These are phyloP conservation scores for Serranus cabrilla DNA, from an alignment of 2,797 vertebrate genomes.

Conservation along the genomic window DNA sequence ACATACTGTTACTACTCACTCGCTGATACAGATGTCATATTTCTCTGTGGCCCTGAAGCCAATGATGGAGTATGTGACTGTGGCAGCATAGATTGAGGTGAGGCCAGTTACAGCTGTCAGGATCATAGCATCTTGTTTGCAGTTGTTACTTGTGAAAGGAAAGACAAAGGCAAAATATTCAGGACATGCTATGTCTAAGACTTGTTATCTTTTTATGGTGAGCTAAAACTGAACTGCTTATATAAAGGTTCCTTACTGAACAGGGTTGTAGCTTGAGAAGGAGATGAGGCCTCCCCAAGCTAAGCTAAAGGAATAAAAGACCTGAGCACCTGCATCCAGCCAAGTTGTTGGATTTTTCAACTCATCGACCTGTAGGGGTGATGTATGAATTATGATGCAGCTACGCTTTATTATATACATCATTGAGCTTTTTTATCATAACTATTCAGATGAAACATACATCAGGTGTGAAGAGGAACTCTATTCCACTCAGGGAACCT, in stretches of 20 bases:
- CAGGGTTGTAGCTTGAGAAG: slow-evolving; percentile 98
- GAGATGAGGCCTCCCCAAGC: slow-evolving; percentile 97
- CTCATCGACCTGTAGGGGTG: slow-evolving; percentile 85
- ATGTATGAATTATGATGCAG: background rate
- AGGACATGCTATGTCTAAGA: no score
- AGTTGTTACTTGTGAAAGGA: slow-evolving; percentile 91
- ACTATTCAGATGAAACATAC: slow-evolving; percentile 84
- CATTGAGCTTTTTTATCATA: no score
- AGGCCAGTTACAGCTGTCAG: slow-evolving; percentile 91
- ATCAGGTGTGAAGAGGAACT: slow-evolving; percentile 93
- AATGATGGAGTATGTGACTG: slow-evolving; percentile 95
- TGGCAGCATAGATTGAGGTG: slow-evolving; percentile 93
- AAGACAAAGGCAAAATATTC: no score
- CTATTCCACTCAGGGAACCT: slow-evolving; percentile 89
- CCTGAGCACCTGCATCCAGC: slow-evolving; percentile 96
- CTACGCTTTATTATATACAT: no score
- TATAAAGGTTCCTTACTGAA: no score
- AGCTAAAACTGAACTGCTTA: no score
- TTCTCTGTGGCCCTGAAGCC: slow-evolving; percentile 94
- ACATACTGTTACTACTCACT: no score
- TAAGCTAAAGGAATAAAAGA: slow-evolving; percentile 95
- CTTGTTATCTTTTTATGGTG: no score
- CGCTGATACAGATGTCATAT: slow-evolving; percentile 89
- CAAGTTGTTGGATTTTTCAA: slow-evolving; percentile 91
- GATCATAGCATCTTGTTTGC: slow-evolving; percentile 91